Evolutionary conservation across 2,888 invertebrate genomes (phyloP), one percentile per base, ranked within the genome.

Genomic region (Mesorhabditis sp.): DNA sequence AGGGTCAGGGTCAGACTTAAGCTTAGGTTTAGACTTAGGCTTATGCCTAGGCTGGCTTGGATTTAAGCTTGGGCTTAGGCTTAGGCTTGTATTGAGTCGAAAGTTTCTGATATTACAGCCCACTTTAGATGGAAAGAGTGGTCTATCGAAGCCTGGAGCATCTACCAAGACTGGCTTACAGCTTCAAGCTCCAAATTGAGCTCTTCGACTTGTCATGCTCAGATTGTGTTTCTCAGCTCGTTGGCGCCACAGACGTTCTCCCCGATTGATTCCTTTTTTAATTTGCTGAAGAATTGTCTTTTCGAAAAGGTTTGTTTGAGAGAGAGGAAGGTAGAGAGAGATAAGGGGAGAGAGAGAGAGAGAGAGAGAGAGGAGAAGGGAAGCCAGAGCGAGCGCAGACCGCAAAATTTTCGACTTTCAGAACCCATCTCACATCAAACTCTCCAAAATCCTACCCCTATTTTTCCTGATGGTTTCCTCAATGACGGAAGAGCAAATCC

Each of bases 201-300:
- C 7, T 50, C n/a, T n/a, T 50, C 58, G 10, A 13, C 58, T 50
- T 50, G 58, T 50, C 58, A 50, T 50, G 58, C 58, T 10, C 58
- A 50, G n/a, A 50, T 50, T n/a, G 58, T 50, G 10, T 50, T 50
- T 50, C 58, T 50, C n/a, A 50, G 58, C n/a, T 50, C 10, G 10
- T 50, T 50, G 58, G 58, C 58, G 7, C 2, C 58, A 50, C 58
- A 50, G n/a, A 50, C 58, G 7, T 50, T 50, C n/a, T n/a, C 10
- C n/a, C 58, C 58, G n/a, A 50, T 50, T n/a, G 58, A 50, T n/a
- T 50, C 58, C 10, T 50, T 50, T n/a, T 50, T 50, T 50, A 50
- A 50, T 13, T 13, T n/a, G 10, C 58, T 50, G 10, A 50, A 50
- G n/a, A n/a, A 10, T 10, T 10, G 7, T 50, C 58, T 50, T n/a